Conservation (phyloP, 2,888 invertebrate species). For the Stenchaetothrips biformis region DNA sequence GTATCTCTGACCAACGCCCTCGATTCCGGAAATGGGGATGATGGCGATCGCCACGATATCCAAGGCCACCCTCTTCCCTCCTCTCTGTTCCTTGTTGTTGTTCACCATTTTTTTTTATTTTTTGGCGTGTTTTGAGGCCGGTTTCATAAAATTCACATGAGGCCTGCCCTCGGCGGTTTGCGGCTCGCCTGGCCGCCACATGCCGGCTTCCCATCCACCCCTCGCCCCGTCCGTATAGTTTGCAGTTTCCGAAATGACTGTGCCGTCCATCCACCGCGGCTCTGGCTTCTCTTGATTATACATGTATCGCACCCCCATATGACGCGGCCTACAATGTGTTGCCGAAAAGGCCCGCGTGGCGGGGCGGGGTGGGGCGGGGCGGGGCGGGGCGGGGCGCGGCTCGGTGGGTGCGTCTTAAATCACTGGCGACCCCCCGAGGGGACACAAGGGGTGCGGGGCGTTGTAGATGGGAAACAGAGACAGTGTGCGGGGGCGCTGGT, state of each 20-base stretch:
- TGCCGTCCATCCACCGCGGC: background rate
- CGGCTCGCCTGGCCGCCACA: background rate
- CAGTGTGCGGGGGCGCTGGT: background rate
- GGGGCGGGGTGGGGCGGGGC: too few species aligned
- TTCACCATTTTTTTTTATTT: background rate
- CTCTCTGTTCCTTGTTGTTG: background rate
- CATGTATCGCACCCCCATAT: slow-evolving; percentile 13
- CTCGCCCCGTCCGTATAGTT: background rate
- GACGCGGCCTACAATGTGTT: background rate
- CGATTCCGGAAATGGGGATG: too few species aligned
- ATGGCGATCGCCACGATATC: too few species aligned
- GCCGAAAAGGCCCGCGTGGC: background rate
- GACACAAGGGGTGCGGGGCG: background rate
- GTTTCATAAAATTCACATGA: background rate
- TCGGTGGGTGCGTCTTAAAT: slow-evolving; percentile 1
- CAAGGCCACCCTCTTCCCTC: background rate
- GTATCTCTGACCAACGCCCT: too few species aligned
- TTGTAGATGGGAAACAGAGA: background rate
- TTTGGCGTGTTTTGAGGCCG: too few species aligned
- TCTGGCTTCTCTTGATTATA: background rate
- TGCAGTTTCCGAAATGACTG: background rate
- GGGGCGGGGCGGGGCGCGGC: too few species aligned
- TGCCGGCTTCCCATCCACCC: background rate
- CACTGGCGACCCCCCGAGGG: background rate
- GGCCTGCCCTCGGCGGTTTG: background rate